phyloP scores from a whole-genome alignment of 1,140 invertebrate species.

The Thereuonema tuberculata region DNA sequence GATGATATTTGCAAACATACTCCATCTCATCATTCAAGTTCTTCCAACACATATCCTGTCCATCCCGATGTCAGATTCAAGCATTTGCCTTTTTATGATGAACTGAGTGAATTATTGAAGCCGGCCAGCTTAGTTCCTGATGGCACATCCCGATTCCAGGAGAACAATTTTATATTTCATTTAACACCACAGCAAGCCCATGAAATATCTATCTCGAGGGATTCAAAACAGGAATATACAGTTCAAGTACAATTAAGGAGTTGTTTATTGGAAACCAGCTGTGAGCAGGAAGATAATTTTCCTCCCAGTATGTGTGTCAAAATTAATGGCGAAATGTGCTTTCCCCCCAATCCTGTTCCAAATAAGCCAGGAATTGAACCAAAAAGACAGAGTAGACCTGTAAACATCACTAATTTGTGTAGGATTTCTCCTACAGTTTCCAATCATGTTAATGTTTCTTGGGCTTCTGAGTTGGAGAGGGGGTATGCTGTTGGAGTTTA shows the following conservation, averaged over 20 bases:
- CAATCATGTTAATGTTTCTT: conserved; percentile 69
- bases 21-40: conserved; percentile 9
- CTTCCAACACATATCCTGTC: conserved; percentile 41
- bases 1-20: conserved; percentile 12
- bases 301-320: conserved; percentile 87
- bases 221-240: conserved; percentile 56
- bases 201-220: conserved; percentile 57
- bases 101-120: conserved; percentile 70
- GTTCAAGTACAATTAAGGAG: conserved; percentile 61
- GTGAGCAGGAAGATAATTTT: conserved; percentile 91
- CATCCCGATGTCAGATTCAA: conserved; percentile 84
- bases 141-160: conserved; percentile 59
- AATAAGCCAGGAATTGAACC: conserved; percentile 95
- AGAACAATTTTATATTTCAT: conserved; percentile 74
- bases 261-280: conserved; percentile 76
- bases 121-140: conserved; percentile 64
- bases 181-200: conserved; percentile 77
- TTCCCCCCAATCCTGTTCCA: conserved; percentile 90
- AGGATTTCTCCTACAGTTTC: conserved; percentile 75
- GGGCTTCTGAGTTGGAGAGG: conserved; percentile 73
- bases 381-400: conserved; percentile 87
- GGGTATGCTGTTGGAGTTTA: conserved; percentile 70
- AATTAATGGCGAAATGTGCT: conserved; percentile 84
- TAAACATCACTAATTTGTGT: conserved; percentile 84
- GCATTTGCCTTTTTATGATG: conserved; percentile 83